Evolutionary conservation across 2,113 vertebrate species (phyloP).

Genomic region (Spheniscus mendiculus): DNA sequence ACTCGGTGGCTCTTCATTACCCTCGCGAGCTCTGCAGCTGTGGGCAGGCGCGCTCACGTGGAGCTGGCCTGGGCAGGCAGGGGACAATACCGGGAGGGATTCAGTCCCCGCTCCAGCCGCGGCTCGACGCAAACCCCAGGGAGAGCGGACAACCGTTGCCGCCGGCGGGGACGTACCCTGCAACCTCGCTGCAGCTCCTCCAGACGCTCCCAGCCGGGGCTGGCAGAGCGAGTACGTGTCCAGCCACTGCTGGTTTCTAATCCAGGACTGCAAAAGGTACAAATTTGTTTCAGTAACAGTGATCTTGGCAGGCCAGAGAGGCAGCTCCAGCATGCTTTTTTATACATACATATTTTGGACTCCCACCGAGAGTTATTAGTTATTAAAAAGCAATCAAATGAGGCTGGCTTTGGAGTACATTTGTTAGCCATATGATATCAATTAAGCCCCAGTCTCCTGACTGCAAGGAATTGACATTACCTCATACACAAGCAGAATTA

Average conservation of each 20-base stretch:
- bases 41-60: background rate
- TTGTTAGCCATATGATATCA: conserved; percentile 59
- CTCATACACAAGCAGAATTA: conserved; percentile 53
- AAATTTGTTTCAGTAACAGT: conserved; percentile 14
- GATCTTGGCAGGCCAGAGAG: conserved; percentile 5
- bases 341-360: conserved; percentile 21
- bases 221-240: conserved; percentile 12
- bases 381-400: conserved; percentile 55
- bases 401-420: conserved; percentile 6
- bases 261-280: conserved; percentile 21
- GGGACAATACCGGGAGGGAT: background rate
- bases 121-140: background rate
- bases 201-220: background rate
- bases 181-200: background rate
- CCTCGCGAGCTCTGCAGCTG: background rate
- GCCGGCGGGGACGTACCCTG: fast-evolving
- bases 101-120: background rate
- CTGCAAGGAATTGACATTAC: conserved; percentile 60
- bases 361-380: conserved; percentile 38
- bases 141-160: background rate
- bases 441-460: conserved; percentile 58
- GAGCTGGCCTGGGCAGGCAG: background rate
- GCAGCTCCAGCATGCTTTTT: background rate
- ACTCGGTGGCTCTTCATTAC: background rate
- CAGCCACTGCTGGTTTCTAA: conserved; percentile 21